Conservation (phyloP, 2,113 vertebrate species). For the Tetrax tetrax region DNA sequence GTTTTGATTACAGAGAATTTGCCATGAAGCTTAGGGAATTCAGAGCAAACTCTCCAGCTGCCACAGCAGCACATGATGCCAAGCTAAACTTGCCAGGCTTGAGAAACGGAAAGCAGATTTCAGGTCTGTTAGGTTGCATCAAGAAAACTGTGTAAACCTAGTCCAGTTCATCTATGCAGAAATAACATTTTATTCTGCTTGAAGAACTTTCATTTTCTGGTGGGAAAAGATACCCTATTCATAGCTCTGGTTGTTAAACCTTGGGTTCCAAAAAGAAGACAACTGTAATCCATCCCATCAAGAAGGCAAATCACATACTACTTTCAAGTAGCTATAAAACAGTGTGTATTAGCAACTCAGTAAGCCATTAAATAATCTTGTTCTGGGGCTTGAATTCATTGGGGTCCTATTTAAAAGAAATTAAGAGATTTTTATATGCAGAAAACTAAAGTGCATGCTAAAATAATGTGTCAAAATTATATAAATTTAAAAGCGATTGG, state of each 20-base stretch:
- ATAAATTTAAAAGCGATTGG: background rate
- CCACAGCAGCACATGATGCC: background rate
- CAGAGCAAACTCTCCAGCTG: background rate
- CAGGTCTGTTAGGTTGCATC: rapidly evolving
- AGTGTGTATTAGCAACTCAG: background rate
- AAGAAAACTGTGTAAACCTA: background rate
- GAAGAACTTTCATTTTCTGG: background rate
- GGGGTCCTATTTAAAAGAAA: constrained; percentile 29
- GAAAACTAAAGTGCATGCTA: background rate
- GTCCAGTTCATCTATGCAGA: background rate
- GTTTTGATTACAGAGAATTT: background rate
- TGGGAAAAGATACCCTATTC: background rate
- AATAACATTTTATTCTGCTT: background rate
- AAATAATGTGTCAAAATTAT: background rate
- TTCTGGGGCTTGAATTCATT: background rate
- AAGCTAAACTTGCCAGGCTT: background rate
- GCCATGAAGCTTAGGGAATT: background rate
- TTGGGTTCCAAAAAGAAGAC: background rate
- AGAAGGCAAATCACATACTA: background rate
- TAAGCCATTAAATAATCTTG: constrained; percentile 11
- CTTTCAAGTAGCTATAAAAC: background rate
- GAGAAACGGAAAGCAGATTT: background rate
- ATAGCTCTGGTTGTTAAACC: background rate
- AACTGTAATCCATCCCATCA: background rate
- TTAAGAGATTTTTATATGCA: constrained; percentile 12